Evolutionary conservation across 2,797 vertebrate genomes (phyloP).

Genomic region (Neosilurus hyrtlii): DNA sequence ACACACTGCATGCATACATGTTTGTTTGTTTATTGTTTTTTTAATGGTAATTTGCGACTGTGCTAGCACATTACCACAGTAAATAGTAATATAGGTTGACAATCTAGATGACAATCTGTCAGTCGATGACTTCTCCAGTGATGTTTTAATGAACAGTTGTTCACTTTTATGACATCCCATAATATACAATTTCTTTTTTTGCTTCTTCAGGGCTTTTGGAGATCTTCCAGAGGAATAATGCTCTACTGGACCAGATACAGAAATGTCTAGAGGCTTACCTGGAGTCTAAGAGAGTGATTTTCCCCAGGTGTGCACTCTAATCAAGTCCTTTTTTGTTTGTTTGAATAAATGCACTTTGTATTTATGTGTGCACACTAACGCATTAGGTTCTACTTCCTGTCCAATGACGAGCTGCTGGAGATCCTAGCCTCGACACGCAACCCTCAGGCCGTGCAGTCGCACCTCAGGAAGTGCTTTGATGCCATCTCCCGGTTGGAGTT

Average conservation of each 20-base stretch:
- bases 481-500: conserved; percentile 79
- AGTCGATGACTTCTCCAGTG: too few relatives aligned
- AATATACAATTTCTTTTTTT: conserved; percentile 6
- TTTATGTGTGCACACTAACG: not conserved
- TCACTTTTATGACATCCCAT: not conserved
- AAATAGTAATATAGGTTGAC: too few relatives aligned
- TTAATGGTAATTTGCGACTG: too few relatives aligned
- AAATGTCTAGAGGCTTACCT: conserved; percentile 85
- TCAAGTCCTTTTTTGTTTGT: too few relatives aligned
- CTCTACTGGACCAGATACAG: conserved; percentile 82
- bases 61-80: too few relatives aligned
- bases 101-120: too few relatives aligned
- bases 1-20: too few relatives aligned
- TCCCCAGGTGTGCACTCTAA: conserved; percentile 73
- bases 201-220: conserved; percentile 74
- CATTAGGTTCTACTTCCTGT: conserved; percentile 85
- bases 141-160: not conserved
- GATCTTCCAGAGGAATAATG: conserved; percentile 81
- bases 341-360: too few relatives aligned
- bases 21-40: too few relatives aligned
- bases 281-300: conserved; percentile 86
- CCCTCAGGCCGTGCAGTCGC: conserved; percentile 84
- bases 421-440: conserved; percentile 84
- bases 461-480: conserved; percentile 86
- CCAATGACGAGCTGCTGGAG: conserved; percentile 85